Base-by-base conservation (phyloP, 2,113 vertebrate species). In the Choloepus hoffmanni region DNA sequence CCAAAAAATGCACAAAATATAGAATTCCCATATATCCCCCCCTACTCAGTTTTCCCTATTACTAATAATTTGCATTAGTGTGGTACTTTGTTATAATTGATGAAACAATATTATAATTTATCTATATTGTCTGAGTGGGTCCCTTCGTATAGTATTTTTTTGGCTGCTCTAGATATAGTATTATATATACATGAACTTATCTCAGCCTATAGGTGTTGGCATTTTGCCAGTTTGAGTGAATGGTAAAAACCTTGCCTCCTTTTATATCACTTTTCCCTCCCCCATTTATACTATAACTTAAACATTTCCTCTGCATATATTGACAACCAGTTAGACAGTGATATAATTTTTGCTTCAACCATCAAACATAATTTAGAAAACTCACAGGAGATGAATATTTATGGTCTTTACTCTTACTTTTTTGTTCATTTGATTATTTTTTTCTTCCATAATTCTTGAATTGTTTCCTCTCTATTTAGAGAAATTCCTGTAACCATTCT, bases 391-490 rank as follows among this genome's bases (percentile, higher is more conserved):
- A 50, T 11, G 48, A 50, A 50, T 9, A 50, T 50, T 11, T 50
- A 50, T 50, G 48, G 21, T 70, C 36, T 58, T 30, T 65, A 50
- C 11, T 19, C 40, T 23, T 78, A 77, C 36, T 62, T 85, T 7
- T 68, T 94, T 62, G 63, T 65, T 70, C 26, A 30, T 87, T 63
- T 33, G 84, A 6, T 62, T 72, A 73, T 65, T 92, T 30, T 82
- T 82, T 50, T 45, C 43, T 76, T 23, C 76, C 48, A 50, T 50
- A 50, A 50, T 92, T 94, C 45, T 33, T 94, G 65, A 60, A 45
- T 43, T 72, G 72, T 79, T 94, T 87, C 60, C 50, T 92, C 53
- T 58, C 72, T 92, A 21, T 89, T 94, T 65, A 89, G 83, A 88
- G 24, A 78, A 55, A 30, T 91, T 88, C 70, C 77, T 77, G 16